Evolutionary conservation across 2,888 invertebrate genomes (phyloP).

Genomic region (Eudasyphora cyanicolor): DNA sequence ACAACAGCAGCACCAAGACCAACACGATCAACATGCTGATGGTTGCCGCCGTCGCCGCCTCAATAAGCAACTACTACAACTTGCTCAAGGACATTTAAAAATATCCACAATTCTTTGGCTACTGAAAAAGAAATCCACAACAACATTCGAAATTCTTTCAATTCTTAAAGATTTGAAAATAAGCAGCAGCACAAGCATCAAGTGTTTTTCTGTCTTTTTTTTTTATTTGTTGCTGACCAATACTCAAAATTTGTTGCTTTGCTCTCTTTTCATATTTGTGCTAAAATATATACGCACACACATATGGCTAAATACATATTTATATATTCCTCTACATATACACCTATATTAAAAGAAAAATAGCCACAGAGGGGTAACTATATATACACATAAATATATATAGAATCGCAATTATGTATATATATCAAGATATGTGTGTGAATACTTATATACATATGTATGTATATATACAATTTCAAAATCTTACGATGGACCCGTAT

Average conservation of each 20-base stretch:
- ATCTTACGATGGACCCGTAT: constrained; percentile 27
- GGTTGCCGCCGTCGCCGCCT: too few species aligned
- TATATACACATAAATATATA: neutral
- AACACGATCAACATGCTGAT: too few species aligned
- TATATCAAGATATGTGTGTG: neutral
- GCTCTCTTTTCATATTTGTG: constrained; percentile 40
- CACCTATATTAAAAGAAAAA: too few species aligned
- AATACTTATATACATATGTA: neutral
- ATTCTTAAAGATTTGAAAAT: neutral
- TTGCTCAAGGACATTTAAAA: constrained; percentile 79
- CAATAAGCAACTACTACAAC: neutral
- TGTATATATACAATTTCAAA: neutral
- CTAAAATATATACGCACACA: constrained; percentile 2
- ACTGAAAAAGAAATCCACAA: constrained; percentile 53
- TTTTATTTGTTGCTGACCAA: neutral
- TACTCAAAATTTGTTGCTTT: neutral
- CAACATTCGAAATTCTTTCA: constrained; percentile 21
- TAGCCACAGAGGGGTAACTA: too few species aligned
- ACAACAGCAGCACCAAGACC: neutral
- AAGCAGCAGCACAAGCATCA: neutral
- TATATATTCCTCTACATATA: neutral
- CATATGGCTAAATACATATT: neutral
- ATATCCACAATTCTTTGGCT: constrained; percentile 75
- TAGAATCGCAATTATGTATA: neutral
- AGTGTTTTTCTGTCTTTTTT: neutral